These are phyloP conservation scores for Formica aserva DNA, from an alignment of 2,888 invertebrate genomes.

Conservation along the genomic window DNA sequence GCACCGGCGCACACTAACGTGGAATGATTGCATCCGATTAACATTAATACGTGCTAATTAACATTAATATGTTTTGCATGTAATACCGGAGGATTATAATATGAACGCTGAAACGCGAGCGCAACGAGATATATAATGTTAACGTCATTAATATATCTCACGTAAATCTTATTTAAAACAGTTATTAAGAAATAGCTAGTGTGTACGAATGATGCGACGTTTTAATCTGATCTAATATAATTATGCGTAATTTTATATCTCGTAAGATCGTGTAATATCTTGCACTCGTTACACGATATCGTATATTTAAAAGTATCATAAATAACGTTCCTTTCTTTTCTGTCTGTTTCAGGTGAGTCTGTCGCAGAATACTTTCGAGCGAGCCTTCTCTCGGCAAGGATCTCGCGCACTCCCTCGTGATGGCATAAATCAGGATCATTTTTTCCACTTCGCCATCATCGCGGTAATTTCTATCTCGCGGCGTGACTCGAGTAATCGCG, in stretches of 20 bases:
- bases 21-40: constrained; percentile 50
- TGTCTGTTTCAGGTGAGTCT: constrained; percentile 42
- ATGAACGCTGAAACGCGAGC: constrained; percentile 4
- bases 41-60: constrained; percentile 53
- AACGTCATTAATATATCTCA: neutral
- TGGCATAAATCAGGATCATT: constrained; percentile 35
- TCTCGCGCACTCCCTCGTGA: neutral
- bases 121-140: neutral
- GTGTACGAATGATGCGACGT: neutral
- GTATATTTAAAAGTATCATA: constrained; percentile 1
- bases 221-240: neutral
- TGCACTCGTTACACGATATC: too few relatives aligned
- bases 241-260: neutral
- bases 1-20: constrained; percentile 30
- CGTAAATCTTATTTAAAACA: constrained; percentile 43
- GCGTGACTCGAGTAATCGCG: constrained; percentile 41
- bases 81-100: constrained; percentile 45
- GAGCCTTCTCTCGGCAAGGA: neutral
- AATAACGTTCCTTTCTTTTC: constrained; percentile 20
- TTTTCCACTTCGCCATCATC: constrained; percentile 29
- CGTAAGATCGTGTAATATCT: neutral
- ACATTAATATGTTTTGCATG: constrained; percentile 55
- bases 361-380: neutral
- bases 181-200: constrained; percentile 11
- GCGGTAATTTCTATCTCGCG: constrained; percentile 50